Evolutionary conservation across 2,113 vertebrate genomes (phyloP).

Genomic region (Lutjanus erythropterus): DNA sequence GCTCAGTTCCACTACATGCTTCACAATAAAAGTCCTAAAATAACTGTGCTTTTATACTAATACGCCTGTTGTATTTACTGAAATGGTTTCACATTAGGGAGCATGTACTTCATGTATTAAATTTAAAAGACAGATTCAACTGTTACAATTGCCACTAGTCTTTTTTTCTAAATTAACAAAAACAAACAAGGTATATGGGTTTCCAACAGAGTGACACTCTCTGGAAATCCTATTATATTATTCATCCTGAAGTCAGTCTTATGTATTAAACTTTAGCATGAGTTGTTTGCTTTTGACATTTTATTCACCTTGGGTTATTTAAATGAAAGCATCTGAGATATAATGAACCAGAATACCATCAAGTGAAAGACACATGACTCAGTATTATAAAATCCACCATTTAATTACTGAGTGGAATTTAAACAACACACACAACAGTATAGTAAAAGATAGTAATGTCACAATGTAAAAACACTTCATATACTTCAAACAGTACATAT

Average conservation of each 20-base stretch:
- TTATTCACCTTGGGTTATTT: neutral
- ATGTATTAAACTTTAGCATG: neutral
- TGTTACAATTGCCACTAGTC: neutral
- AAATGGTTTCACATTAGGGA: neutral
- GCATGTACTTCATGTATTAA: neutral
- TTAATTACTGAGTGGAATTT: neutral
- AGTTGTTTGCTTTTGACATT: neutral
- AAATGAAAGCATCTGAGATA: neutral
- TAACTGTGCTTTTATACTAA: neutral
- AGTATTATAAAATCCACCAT: neutral
- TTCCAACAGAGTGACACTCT: neutral
- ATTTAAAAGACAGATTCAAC: neutral
- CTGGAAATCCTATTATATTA: neutral
- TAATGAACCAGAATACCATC: neutral
- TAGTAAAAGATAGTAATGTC: neutral
- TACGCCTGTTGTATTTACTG: neutral
- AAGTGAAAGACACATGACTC: neutral
- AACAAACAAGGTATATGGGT: neutral
- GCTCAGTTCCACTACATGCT: neutral
- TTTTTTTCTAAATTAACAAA: neutral
- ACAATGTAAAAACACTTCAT: neutral
- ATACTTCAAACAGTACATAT: neutral
- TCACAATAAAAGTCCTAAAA: slow-evolving; percentile 1
- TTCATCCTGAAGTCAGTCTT: neutral
- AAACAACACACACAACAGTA: no score